A percentile compares a stretch with the other conserved stretches of the same genome.
phyloP scores from a whole-genome alignment of 2,113 vertebrate species.

The Eulemur rufifrons region DNA sequence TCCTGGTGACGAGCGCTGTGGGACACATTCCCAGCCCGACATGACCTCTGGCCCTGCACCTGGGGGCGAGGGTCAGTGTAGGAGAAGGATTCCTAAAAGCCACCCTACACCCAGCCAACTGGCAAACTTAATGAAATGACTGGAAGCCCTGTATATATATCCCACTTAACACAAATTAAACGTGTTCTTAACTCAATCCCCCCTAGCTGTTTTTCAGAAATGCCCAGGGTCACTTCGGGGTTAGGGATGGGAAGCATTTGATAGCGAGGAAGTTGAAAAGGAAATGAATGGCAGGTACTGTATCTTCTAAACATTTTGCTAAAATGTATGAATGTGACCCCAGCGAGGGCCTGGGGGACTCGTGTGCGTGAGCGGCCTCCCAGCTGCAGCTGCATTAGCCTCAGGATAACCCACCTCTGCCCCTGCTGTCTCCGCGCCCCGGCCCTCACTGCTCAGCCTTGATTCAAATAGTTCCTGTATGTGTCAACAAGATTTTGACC shows the following conservation, averaged over 20 bases:
- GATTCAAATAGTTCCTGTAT: neutral
- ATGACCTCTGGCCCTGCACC: neutral
- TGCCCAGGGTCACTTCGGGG: neutral
- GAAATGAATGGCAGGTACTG: neutral
- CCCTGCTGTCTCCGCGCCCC: neutral
- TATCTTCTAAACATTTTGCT: neutral
- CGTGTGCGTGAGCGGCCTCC: neutral
- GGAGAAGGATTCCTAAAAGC: neutral
- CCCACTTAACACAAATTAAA: neutral
- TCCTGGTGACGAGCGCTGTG: neutral
- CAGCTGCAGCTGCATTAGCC: neutral
- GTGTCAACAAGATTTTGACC: neutral
- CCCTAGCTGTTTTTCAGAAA: neutral
- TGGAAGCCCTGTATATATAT: neutral
- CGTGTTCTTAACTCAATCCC: neutral
- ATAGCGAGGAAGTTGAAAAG: neutral
- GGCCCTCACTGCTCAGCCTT: neutral
- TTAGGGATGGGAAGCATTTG: neutral
- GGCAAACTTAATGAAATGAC: neutral
- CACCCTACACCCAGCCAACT: neutral
- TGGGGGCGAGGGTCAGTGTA: neutral
- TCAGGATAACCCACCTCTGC: neutral
- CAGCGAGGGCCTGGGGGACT: neutral
- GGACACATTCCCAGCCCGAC: neutral
- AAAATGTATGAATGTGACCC: neutral